Conservation (phyloP, 1,140 invertebrate species). For the Eueides isabella region DNA sequence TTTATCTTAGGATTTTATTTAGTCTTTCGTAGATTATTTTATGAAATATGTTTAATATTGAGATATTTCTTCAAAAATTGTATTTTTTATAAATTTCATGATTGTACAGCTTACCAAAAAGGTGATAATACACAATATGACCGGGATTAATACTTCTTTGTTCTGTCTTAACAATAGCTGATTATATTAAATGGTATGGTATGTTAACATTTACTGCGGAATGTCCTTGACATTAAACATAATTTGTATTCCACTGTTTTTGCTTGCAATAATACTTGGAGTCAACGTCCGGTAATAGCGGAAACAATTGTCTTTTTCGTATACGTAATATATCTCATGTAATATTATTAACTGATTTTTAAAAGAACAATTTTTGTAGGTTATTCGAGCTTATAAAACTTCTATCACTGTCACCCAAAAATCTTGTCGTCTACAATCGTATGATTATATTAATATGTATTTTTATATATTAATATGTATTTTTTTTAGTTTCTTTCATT, state of each 20-base stretch:
- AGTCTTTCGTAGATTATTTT: not conserved
- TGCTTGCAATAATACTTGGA: slow-evolving; percentile 30
- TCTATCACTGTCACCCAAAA: too few species aligned
- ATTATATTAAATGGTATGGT: slow-evolving; percentile 34
- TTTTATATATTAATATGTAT: too few species aligned
- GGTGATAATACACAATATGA: slow-evolving; percentile 27
- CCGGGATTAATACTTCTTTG: slow-evolving; percentile 27
- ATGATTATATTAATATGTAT: too few species aligned
- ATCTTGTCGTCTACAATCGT: too few species aligned
- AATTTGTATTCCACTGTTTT: slow-evolving; percentile 36
- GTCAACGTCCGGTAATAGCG: slow-evolving; percentile 27
- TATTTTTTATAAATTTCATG: not conserved
- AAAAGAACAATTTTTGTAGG: too few species aligned
- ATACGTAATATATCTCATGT: not conserved
- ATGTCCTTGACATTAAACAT: slow-evolving; percentile 34
- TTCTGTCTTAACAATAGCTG: slow-evolving; percentile 35
- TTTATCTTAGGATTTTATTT: not conserved
- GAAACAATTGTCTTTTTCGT: slow-evolving; percentile 21
- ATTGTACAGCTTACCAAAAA: not conserved
- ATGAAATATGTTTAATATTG: not conserved
- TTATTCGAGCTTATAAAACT: too few species aligned
- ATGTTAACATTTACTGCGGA: slow-evolving; percentile 35
- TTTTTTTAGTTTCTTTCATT: too few species aligned
- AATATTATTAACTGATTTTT: not conserved
- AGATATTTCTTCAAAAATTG: not conserved